Evolutionary conservation across 2,888 invertebrate genomes (phyloP), one percentile per base, ranked within the genome.

Genomic region (Drosophila fungiperda): DNA sequence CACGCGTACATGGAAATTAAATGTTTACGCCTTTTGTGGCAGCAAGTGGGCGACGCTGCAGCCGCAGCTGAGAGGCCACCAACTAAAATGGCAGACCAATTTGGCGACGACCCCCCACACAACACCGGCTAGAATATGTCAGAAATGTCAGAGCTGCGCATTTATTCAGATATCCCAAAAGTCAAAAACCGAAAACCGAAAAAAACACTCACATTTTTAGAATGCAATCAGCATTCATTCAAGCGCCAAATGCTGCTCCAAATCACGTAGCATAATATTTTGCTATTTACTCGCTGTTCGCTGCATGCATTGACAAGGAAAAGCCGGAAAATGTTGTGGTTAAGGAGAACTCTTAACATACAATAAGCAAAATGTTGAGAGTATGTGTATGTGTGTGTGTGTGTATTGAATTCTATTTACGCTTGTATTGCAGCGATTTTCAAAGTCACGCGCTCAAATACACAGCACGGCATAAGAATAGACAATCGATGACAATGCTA

Each of bases 21-120:
- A 87, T 89, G 89, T 89, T 87, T 87, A 87, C 87, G 87, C 87
- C 87, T 89, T 82, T 84, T 89, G 82, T 86, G 88, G 79, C 84
- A 82, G 80, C 79, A 80, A 85, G 83, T 81, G 85, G 87, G 87
- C 84, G 87, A 72, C 73, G 67, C 55, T 53, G 35, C 35, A 68
- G 45, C 45, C 23, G 15, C 45, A 15, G 15, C 23, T 15, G 42
- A 12, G 3, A 20, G 45, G 20, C 45, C 8, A 45, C 4, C 67
- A 72, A 70, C 67, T 52, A 58, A 84, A 82, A 82, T 84, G 78
- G 67, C 80, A 83, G 70, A 66, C 80, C 83, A 85, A 85, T 82
- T 82, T 62, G 35, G 48, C 50, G 20, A 29, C 50, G 20, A 29
- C 42, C 60, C 26, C 48, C 53, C 35, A 45, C 45, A 48, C 38